These are phyloP conservation scores for Microctenopoma stevenorrisi DNA, from an alignment of 2,797 vertebrate genomes.

Conservation along the genomic window DNA sequence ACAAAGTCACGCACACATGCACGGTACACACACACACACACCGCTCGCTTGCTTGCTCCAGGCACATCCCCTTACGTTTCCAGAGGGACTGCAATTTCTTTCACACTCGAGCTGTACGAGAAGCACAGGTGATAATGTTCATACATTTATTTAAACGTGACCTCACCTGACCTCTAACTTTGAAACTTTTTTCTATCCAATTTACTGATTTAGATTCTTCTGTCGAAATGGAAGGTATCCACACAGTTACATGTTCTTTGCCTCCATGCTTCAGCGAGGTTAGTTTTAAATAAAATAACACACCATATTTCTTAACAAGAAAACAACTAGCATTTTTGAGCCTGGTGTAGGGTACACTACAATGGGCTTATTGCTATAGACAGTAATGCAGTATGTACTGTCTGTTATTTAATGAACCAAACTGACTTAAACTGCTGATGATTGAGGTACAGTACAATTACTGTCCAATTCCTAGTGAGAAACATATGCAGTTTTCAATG, in stretches of 20 bases:
- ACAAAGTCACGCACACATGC: constrained; percentile 28
- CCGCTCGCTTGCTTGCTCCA: constrained; percentile 6
- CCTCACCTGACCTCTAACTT: too few relatives aligned
- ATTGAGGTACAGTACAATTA: neutral
- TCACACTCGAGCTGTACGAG: constrained; percentile 5
- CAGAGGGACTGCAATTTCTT: constrained; percentile 6
- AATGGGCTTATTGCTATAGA: too few relatives aligned
- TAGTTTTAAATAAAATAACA: too few relatives aligned
- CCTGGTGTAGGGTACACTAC: too few relatives aligned
- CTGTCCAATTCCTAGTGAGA: neutral
- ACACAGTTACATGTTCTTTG: too few relatives aligned
- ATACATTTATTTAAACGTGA: neutral
- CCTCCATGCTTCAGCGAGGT: too few relatives aligned
- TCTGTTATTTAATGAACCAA: too few relatives aligned
- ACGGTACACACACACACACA: neutral
- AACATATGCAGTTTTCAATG: neutral
- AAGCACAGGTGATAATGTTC: neutral
- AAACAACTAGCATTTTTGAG: too few relatives aligned
- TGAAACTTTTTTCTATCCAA: too few relatives aligned
- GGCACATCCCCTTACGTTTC: constrained; percentile 10
- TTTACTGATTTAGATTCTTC: too few relatives aligned
- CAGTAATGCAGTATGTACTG: neutral
- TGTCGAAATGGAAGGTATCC: too few relatives aligned
- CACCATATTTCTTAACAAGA: too few relatives aligned
- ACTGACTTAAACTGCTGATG: neutral